A percentile compares a stretch with the other conserved stretches of the same genome.
These are phyloP conservation scores for Oryzias celebensis DNA, from an alignment of 2,113 vertebrate genomes.

Conservation along the genomic window DNA sequence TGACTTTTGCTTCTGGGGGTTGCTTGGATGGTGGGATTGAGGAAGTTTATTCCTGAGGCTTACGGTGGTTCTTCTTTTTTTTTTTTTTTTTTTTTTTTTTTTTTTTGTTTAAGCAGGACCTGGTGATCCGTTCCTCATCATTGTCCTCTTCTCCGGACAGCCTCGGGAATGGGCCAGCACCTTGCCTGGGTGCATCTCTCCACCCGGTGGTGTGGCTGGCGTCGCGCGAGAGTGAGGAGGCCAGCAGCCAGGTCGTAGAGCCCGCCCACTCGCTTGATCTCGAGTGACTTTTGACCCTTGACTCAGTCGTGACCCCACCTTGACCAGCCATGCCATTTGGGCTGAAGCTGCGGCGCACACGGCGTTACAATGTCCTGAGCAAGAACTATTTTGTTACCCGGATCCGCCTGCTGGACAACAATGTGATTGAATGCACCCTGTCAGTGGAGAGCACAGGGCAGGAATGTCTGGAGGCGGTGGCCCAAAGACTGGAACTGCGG, in stretches of 20 bases:
- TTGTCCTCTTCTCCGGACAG: conserved; percentile 51
- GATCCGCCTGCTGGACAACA: conserved; percentile 90
- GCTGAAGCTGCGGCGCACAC: conserved; percentile 88
- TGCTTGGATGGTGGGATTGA: conserved; percentile 10
- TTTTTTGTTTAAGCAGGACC: conserved; percentile 30
- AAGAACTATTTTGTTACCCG: conserved; percentile 97
- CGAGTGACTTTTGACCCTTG: conserved; percentile 61
- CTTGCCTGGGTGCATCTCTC: conserved; percentile 73
- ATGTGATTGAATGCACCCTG: conserved; percentile 91
- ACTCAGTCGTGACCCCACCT: conserved; percentile 36
- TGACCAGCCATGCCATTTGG: conserved; percentile 90
- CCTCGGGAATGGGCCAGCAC: conserved; percentile 77
- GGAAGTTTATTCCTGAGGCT: not conserved
- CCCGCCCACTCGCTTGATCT: conserved; percentile 42
- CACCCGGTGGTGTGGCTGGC: conserved; percentile 64
- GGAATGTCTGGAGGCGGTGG: conserved; percentile 94
- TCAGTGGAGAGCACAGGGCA: conserved; percentile 95
- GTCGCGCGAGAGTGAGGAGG: conserved; percentile 66
- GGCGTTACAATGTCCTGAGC: conserved; percentile 96
- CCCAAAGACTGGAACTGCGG: conserved; percentile 91
- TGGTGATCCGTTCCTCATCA: conserved; percentile 13
- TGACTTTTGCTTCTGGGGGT: conserved; percentile 14
- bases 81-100: conserved; percentile 6
- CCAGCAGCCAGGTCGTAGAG: conserved; percentile 50
- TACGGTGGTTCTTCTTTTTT: conserved; percentile 5